A percentile compares a stretch with the other conserved stretches of the same genome.
These are phyloP conservation scores for Drosophila subsilvestris DNA, from an alignment of 2,888 invertebrate genomes.

Conservation along the genomic window DNA sequence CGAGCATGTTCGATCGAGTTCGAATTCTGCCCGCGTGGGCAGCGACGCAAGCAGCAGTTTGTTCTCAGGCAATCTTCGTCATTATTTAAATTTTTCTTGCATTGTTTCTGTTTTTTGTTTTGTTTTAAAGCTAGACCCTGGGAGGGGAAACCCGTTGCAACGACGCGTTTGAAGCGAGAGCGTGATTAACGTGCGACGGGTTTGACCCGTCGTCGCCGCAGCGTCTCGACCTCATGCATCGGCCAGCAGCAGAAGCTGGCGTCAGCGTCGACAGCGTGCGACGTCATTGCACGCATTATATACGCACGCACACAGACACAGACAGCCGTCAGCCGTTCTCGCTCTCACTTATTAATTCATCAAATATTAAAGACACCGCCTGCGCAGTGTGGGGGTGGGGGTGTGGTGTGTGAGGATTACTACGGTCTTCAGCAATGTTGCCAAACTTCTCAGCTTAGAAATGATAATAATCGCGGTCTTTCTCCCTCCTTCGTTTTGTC, in stretches of 20 bases:
- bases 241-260: slow-evolving; percentile 7
- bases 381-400: not conserved
- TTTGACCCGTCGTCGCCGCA: slow-evolving; percentile 57
- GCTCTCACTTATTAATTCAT: slow-evolving; percentile 64
- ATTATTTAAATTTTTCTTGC: slow-evolving; percentile 23
- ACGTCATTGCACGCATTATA: slow-evolving; percentile 11
- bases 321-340: slow-evolving; percentile 5
- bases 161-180: slow-evolving; percentile 37
- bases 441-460: slow-evolving; percentile 4
- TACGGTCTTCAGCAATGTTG: slow-evolving; percentile 2
- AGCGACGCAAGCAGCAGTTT: slow-evolving; percentile 1
- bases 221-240: not conserved
- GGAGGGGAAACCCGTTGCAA: slow-evolving; percentile 14
- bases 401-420: not conserved
- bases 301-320: slow-evolving; percentile 12
- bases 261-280: slow-evolving; percentile 22
- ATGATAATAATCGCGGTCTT: not conserved
- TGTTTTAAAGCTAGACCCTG: slow-evolving; percentile 30
- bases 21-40: not conserved
- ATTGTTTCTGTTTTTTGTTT: slow-evolving; percentile 8
- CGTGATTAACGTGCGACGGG: slow-evolving; percentile 69
- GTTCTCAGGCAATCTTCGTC: slow-evolving; percentile 4
- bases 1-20: not conserved
- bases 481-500: not conserved
- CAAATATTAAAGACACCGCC: slow-evolving; percentile 65